These are phyloP conservation scores for Drosophila robusta DNA, from an alignment of 2,888 invertebrate species.

Conservation along the genomic window DNA sequence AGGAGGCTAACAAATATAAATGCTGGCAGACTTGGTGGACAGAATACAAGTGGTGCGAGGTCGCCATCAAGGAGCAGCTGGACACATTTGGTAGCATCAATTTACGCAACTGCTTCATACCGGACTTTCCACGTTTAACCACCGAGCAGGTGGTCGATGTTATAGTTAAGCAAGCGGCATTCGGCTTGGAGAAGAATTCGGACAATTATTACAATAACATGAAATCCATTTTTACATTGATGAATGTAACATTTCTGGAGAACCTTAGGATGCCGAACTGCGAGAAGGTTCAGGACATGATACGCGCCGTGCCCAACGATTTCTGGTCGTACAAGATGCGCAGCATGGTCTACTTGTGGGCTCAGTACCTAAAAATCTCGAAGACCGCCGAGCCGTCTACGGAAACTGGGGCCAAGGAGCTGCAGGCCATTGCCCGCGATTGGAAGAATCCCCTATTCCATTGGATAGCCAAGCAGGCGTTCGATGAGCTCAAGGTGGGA, in stretches of 20 bases:
- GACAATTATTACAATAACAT: constrained; percentile 66
- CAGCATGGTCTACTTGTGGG: constrained; percentile 67
- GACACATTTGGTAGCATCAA: constrained; percentile 45
- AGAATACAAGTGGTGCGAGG: constrained; percentile 60
- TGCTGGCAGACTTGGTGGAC: constrained; percentile 66
- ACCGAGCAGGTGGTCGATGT: constrained; percentile 63
- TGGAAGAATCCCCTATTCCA: constrained; percentile 67
- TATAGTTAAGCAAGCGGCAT: constrained; percentile 58
- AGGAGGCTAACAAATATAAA: constrained; percentile 51
- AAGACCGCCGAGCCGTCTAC: constrained; percentile 37
- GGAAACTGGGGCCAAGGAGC: constrained; percentile 47
- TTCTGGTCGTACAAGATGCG: constrained; percentile 65
- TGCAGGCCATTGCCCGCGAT: constrained; percentile 55
- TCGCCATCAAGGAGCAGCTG: constrained; percentile 50
- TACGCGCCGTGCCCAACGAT: constrained; percentile 59
- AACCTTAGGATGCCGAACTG: constrained; percentile 49
- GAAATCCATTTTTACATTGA: constrained; percentile 64
- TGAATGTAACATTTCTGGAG: constrained; percentile 65
- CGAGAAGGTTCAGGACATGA: constrained; percentile 59
- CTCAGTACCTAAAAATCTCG: constrained; percentile 54
- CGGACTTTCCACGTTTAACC: constrained; percentile 56
- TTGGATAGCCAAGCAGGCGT: constrained; percentile 64
- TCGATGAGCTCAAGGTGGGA: constrained; percentile 60
- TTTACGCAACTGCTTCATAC: constrained; percentile 62
- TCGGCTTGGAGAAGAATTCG: constrained; percentile 55